phyloP scores from a whole-genome alignment of 2,797 vertebrate genomes.

The Halcyon leucocephala region DNA sequence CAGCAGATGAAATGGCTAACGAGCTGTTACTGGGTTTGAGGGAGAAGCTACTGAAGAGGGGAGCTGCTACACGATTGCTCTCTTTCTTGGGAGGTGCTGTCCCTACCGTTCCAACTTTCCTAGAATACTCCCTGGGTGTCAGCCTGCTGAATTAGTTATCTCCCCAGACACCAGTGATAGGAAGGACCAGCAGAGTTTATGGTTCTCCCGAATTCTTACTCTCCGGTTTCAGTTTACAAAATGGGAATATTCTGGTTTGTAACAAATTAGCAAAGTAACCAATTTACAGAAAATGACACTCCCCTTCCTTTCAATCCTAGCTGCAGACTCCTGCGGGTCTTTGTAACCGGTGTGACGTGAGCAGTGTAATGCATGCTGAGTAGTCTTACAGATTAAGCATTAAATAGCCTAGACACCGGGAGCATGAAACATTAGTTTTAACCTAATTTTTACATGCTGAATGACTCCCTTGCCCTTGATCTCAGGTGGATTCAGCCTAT shows the following conservation, averaged over 20 bases:
- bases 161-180: neutral
- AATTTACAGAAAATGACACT: neutral
- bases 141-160: neutral
- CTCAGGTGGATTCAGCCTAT: neutral
- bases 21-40: neutral
- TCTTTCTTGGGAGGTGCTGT: neutral
- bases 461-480: neutral
- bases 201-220: neutral
- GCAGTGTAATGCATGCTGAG: neutral
- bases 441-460: neutral
- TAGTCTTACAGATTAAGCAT: neutral
- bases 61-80: neutral
- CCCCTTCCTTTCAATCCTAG: neutral
- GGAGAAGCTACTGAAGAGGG: neutral
- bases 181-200: neutral
- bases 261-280: neutral
- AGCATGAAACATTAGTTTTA: neutral
- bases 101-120: neutral
- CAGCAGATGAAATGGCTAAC: neutral
- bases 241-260: neutral
- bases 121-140: neutral
- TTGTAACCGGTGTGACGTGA: neutral
- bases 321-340: neutral
- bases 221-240: neutral
- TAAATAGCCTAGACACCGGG: neutral